Evolutionary conservation across 2,797 vertebrate genomes (phyloP).

Genomic region (Macroramphosus scolopax): DNA sequence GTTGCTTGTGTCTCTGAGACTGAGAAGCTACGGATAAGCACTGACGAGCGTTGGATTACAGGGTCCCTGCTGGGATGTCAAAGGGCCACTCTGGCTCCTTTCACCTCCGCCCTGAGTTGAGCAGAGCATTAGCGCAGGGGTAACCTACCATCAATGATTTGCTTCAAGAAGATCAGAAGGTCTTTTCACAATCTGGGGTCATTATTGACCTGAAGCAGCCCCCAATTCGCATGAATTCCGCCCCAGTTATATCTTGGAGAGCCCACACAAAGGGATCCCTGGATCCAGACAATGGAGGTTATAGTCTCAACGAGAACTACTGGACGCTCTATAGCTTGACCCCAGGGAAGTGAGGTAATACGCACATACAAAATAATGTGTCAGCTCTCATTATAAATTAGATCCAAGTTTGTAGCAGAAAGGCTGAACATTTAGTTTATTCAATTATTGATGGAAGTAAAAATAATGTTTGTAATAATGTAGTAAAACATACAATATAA

Average conservation of each 20-base stretch:
- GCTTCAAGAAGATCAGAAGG: conserved; percentile 78
- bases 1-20: conserved; percentile 41
- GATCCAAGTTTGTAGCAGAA: conserved; percentile 3
- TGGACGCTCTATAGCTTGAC: conserved; percentile 23
- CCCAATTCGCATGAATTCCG: conserved; percentile 55
- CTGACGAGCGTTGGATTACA: conserved; percentile 68
- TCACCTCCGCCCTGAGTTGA: conserved; percentile 50
- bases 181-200: conserved; percentile 69
- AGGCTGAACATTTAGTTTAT: too few relatives aligned
- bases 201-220: conserved; percentile 50
- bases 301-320: conserved; percentile 32
- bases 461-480: not conserved
- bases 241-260: conserved; percentile 54
- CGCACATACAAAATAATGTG: conserved; percentile 31
- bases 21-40: conserved; percentile 57
- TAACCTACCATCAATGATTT: conserved; percentile 72
- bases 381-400: conserved; percentile 4
- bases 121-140: conserved; percentile 57
- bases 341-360: conserved; percentile 34
- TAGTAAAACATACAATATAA: not conserved
- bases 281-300: conserved; percentile 43
- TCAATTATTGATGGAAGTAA: too few relatives aligned
- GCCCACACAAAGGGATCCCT: conserved; percentile 45
- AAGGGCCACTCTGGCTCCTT: conserved; percentile 51
- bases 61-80: conserved; percentile 64